Base-by-base conservation (phyloP, 1,140 invertebrate species). In the Eupeodes corollae region DNA sequence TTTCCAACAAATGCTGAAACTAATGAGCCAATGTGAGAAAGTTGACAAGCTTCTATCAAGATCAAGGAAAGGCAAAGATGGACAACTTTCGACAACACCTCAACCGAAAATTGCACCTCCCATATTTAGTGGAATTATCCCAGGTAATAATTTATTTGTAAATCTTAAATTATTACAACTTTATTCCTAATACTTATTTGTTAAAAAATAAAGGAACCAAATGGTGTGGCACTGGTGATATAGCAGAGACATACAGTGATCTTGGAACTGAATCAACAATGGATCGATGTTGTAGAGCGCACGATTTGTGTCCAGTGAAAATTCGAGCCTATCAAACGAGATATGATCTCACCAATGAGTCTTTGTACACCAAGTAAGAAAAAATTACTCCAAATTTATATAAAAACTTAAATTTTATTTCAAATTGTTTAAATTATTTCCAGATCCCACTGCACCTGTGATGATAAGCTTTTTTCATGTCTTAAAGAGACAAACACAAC, bases 181-280 rank as follows among this genome's bases (percentile, higher is more conserved):
- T 14, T 31, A 32, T 44, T 14, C n/a, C 33, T 6, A 34, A 2
- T 13, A 42, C 9, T 37, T 30, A 33, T 38, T 44, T 44, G 46
- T 5, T 51, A 13, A 35, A 5, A 26, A 26, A 26, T 9, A 5
- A 10, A 91, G 87, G 87, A 37, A 91, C 87, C 37, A 90, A 90
- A 68, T 91, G 88, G 88, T 91, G 88, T 59, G 88, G 88, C 2
- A 80, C 83, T 0, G 87, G 87, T 1, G 87, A 91, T 60, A 79
- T 90, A 46, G 88, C 88, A 1, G 70, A 75, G n/a, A 77, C 78
- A 55, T 91, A 90, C 68, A 83, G 83, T 63, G 86, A 91, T 64
- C 71, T 91, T 40, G 88, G 88, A 18, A 67, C 73, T 0, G 78
- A 85, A 55, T 69, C 73, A 32, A 69, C 73, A 15, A 76, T 90